Evolutionary conservation across 2,113 vertebrate species (phyloP).

Genomic region (Pandion haliaetus): DNA sequence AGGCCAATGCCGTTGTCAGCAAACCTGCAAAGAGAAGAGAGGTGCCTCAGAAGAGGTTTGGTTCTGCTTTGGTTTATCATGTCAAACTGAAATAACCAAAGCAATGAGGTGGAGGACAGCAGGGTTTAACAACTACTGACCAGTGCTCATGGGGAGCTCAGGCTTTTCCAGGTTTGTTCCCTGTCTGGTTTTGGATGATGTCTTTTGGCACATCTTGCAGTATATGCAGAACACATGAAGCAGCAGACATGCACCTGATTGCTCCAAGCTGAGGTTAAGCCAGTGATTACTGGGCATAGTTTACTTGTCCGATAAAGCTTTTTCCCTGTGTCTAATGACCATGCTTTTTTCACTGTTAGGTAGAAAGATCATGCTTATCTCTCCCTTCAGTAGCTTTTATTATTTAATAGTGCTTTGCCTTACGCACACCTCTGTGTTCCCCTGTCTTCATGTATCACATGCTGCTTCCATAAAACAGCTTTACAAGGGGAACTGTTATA

Average conservation of each 20-base stretch:
- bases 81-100: background rate
- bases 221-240: background rate
- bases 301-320: background rate
- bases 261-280: background rate
- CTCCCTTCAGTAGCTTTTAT: background rate
- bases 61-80: background rate
- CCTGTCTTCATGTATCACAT: background rate
- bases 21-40: slow-evolving; percentile 79
- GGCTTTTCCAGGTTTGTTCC: background rate
- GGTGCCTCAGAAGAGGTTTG: background rate
- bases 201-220: background rate
- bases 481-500: background rate
- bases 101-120: background rate
- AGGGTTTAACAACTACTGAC: background rate
- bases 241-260: background rate
- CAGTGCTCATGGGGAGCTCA: background rate
- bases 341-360: background rate
- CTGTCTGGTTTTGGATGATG: background rate
- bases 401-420: background rate
- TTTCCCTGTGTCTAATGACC: background rate
- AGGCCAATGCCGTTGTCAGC: slow-evolving; percentile 96
- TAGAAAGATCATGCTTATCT: background rate
- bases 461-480: background rate
- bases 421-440: background rate
- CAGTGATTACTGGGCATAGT: background rate